These are phyloP conservation scores for Lasioglossum morio DNA, from an alignment of 2,888 invertebrate species.

Conservation along the genomic window DNA sequence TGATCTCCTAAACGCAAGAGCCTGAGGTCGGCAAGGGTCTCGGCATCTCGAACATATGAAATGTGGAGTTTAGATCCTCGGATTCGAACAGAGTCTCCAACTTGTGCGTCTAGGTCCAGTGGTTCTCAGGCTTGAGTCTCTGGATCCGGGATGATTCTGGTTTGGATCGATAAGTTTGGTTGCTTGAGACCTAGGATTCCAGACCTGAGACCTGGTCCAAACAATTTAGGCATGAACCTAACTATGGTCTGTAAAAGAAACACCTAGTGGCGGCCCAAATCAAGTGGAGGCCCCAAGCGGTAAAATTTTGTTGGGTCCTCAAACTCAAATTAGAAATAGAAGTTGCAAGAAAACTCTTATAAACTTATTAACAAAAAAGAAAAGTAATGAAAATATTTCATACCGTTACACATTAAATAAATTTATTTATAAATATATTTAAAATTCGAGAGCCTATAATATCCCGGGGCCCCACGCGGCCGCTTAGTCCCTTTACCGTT, in stretches of 20 bases:
- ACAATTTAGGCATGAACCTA: background rate
- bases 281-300: too few relatives aligned
- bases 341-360: too few relatives aligned
- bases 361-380: too few relatives aligned
- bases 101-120: background rate
- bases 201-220: background rate
- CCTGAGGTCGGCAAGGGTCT: constrained; percentile 14
- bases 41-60: constrained; percentile 9
- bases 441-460: too few relatives aligned
- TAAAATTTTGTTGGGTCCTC: too few relatives aligned
- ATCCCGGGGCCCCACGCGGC: too few relatives aligned
- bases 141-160: background rate
- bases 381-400: too few relatives aligned
- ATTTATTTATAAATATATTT: too few relatives aligned
- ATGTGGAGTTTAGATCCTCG: constrained; percentile 23
- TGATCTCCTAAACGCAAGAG: constrained; percentile 7
- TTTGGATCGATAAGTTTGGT: background rate
- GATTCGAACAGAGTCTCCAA: background rate
- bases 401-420: too few relatives aligned
- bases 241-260: background rate
- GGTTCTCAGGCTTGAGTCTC: background rate
- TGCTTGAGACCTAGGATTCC: background rate
- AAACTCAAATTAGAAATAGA: too few relatives aligned
- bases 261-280: too few relatives aligned
- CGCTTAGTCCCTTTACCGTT: too few relatives aligned